Evolutionary conservation across 2,113 vertebrate genomes (phyloP).

Genomic region (Pterocles gutturalis): DNA sequence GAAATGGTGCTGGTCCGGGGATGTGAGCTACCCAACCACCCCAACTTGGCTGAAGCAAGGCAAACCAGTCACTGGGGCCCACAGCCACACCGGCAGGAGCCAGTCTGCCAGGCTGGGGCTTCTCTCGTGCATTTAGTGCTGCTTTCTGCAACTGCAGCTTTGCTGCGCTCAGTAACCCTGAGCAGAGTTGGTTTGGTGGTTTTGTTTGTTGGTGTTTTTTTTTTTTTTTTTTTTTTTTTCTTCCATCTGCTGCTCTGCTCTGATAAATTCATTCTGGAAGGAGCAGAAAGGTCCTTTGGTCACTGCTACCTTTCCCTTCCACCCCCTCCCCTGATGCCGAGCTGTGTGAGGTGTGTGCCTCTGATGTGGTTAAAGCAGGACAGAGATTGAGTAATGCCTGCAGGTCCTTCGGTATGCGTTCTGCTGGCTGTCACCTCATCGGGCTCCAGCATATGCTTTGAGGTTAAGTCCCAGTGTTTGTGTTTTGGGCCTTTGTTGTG

Average conservation of each 20-base stretch:
- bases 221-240: too few relatives aligned
- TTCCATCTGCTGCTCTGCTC: background rate
- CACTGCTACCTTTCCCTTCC: conserved; percentile 3
- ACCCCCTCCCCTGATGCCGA: background rate
- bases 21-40: fast-evolving
- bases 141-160: background rate
- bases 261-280: background rate
- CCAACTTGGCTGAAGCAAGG: background rate
- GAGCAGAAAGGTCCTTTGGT: background rate
- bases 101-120: background rate
- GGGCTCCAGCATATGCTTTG: conserved; percentile 71
- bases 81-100: background rate
- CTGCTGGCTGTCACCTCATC: conserved; percentile 69
- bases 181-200: too few relatives aligned
- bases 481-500: conserved; percentile 77
- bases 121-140: background rate
- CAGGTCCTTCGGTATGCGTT: conserved; percentile 20
- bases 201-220: too few relatives aligned
- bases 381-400: conserved; percentile 44
- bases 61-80: background rate
- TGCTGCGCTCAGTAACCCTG: background rate
- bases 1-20: fast-evolving
- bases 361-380: conserved; percentile 57
- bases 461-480: conserved; percentile 68
- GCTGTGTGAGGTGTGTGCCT: conserved; percentile 29